phyloP scores from a whole-genome alignment of 35 echinoderm and acorn worm genomes.

The Anneissia japonica region DNA sequence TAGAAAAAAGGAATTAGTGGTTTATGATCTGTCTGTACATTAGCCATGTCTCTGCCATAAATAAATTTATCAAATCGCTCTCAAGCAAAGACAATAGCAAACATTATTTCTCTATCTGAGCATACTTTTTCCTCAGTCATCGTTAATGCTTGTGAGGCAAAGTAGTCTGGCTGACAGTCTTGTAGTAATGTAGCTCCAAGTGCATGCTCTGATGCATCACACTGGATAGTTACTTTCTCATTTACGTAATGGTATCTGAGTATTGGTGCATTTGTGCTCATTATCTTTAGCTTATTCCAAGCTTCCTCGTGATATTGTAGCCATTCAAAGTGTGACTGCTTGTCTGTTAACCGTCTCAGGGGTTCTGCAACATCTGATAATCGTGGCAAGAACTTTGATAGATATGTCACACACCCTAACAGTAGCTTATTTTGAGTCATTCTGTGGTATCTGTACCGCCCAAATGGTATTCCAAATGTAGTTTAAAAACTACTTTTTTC shows the following conservation, averaged over 20 bases:
- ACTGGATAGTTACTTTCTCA: conserved; percentile 23
- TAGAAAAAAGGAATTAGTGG: conserved; percentile 43
- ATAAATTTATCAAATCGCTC: conserved; percentile 37
- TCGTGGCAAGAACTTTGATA: conserved; percentile 34
- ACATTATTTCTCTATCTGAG: conserved; percentile 50
- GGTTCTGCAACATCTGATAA: conserved; percentile 45
- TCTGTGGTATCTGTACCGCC: conserved; percentile 31
- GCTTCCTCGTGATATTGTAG: conserved; percentile 4
- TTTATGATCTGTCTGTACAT: conserved; percentile 61
- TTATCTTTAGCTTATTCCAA: conserved; percentile 23
- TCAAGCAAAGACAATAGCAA: conserved; percentile 12
- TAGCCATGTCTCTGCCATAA: conserved; percentile 31
- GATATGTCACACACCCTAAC: conserved; percentile 32
- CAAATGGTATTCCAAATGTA: conserved; percentile 53
- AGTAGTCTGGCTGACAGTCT: conserved; percentile 29
- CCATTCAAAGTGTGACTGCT: conserved; percentile 41
- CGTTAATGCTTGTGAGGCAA: conserved; percentile 32
- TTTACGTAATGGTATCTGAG: conserved; percentile 40
- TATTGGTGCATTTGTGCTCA: conserved; percentile 11
- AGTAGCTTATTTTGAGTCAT: conserved; percentile 14
- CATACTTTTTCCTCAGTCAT: conserved; percentile 29
- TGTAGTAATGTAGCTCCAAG: conserved; percentile 35
- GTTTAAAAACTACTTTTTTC: conserved; percentile 33
- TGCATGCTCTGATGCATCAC: conserved; percentile 36
- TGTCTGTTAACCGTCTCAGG: conserved; percentile 36